These are phyloP conservation scores for Eilema griseolum DNA, from an alignment of 2,888 invertebrate species.

Conservation along the genomic window DNA sequence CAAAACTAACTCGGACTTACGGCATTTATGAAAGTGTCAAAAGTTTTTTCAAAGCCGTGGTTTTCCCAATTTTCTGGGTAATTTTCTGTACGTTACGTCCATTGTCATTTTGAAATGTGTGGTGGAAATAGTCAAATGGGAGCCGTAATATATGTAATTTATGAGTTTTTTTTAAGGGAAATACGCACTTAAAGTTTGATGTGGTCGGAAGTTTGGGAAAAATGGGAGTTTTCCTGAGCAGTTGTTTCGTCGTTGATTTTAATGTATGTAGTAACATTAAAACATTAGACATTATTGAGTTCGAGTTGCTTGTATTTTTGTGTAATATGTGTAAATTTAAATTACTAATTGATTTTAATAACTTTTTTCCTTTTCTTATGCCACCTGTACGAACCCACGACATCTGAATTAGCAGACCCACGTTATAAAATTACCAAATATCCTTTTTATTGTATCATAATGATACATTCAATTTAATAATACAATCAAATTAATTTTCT, in stretches of 20 bases:
- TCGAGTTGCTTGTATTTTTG: no score
- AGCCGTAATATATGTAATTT: constrained; percentile 62
- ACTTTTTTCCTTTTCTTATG: no score
- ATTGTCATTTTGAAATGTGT: constrained; percentile 73
- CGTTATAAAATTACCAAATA: not conserved
- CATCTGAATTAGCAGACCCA: not conserved
- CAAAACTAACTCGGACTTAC: constrained; percentile 52
- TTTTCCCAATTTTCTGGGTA: constrained; percentile 70
- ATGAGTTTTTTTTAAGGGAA: constrained; percentile 60
- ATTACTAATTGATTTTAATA: no score
- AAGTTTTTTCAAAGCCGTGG: constrained; percentile 70
- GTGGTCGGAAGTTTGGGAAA: constrained; percentile 40
- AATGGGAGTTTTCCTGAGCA: constrained; percentile 28
- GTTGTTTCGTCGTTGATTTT: constrained; percentile 13
- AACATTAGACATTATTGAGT: not conserved
- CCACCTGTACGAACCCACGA: no score
- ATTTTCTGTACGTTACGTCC: constrained; percentile 62
- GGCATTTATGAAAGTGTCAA: constrained; percentile 47
- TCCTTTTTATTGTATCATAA: not conserved
- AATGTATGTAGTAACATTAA: not conserved
- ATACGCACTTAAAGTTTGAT: constrained; percentile 42
- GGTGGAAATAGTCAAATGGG: constrained; percentile 67
- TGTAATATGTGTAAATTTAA: no score
- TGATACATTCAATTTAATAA: not conserved
- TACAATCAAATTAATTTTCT: constrained; percentile 1